Percentiles rank a stretch among this genome's conserved stretches.
Evolutionary conservation across 64 coral and sea anemone genomes (phyloP).

Genomic region (Catalaphyllia jardinei): DNA sequence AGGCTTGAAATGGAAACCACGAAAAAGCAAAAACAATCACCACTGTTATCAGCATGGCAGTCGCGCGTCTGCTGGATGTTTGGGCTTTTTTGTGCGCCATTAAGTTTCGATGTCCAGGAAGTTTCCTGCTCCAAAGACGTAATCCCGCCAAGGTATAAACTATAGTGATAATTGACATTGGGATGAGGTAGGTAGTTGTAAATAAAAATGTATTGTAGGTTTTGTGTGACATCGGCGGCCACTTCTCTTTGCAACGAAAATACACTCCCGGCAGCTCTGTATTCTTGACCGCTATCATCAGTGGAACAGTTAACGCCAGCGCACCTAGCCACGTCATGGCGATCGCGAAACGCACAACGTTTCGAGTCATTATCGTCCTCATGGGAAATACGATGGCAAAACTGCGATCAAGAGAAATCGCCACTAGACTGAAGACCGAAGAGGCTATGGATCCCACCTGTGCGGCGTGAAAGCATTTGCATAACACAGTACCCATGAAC

Average conservation of each 20-base stretch:
- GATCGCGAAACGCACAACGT: conserved; percentile 50
- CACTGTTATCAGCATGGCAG: conserved; percentile 62
- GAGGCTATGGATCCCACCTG: conserved; percentile 47
- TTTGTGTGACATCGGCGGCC: not conserved
- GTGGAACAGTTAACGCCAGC: conserved; percentile 20
- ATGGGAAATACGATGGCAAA: conserved; percentile 68
- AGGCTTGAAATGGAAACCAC: conserved; percentile 60
- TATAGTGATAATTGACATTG: conserved; percentile 28
- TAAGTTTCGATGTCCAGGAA: conserved; percentile 58
- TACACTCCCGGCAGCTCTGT: not conserved
- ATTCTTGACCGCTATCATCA: conserved; percentile 7
- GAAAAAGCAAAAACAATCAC: conserved; percentile 66
- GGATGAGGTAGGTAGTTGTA: conserved; percentile 23
- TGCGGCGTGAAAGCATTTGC: conserved; percentile 53
- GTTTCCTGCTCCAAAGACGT: conserved; percentile 58
- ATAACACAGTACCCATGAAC: conserved; percentile 45
- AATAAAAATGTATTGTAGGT: not conserved
- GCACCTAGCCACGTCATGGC: conserved; percentile 13
- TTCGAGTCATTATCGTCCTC: conserved; percentile 48
- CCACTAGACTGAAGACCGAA: conserved; percentile 61
- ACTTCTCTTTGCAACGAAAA: not conserved
- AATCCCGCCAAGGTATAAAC: conserved; percentile 48
- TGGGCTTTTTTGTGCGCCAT: conserved; percentile 46
- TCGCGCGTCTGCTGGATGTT: conserved; percentile 42
- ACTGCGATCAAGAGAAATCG: conserved; percentile 61